Evolutionary conservation across 2,797 vertebrate genomes (phyloP).

Genomic region (Xyrichtys novacula): DNA sequence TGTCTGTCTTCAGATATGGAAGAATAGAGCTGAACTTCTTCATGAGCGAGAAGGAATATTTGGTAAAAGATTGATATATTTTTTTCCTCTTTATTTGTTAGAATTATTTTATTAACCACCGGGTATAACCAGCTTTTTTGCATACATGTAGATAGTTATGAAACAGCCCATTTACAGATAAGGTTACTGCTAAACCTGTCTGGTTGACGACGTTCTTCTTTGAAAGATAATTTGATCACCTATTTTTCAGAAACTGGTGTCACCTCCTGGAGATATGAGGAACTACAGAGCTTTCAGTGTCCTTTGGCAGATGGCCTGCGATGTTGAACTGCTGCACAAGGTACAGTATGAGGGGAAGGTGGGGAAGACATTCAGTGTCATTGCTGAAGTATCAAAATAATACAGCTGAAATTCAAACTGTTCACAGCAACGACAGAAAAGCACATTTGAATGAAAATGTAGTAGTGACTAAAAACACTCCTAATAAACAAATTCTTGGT

Average conservation of each 20-base stretch:
- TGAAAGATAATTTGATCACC: slow-evolving; percentile 23
- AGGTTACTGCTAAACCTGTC: neutral
- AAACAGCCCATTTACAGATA: neutral
- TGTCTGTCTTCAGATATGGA: slow-evolving; percentile 91
- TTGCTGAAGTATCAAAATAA: neutral
- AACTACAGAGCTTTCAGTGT: slow-evolving; percentile 88
- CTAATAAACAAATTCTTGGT: neutral
- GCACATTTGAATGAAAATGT: neutral
- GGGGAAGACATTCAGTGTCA: neutral
- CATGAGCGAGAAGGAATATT: slow-evolving; percentile 90
- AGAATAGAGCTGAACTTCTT: slow-evolving; percentile 93
- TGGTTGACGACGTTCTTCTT: neutral
- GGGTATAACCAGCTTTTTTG: neutral
- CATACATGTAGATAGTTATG: neutral
- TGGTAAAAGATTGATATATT: slow-evolving; percentile 77
- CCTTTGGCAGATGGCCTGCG: slow-evolving; percentile 91
- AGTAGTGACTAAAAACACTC: neutral
- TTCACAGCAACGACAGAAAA: neutral
- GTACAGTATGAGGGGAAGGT: slow-evolving; percentile 68
- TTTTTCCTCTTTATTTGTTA: neutral
- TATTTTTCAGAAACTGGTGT: slow-evolving; percentile 85
- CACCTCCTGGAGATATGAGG: slow-evolving; percentile 76
- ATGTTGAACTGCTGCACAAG: slow-evolving; percentile 91
- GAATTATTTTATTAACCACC: neutral
- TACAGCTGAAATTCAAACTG: neutral